A percentile compares a stretch with the other conserved stretches of the same genome.
Conservation (phyloP, 2,888 invertebrate species). For the Meloe dianella region DNA sequence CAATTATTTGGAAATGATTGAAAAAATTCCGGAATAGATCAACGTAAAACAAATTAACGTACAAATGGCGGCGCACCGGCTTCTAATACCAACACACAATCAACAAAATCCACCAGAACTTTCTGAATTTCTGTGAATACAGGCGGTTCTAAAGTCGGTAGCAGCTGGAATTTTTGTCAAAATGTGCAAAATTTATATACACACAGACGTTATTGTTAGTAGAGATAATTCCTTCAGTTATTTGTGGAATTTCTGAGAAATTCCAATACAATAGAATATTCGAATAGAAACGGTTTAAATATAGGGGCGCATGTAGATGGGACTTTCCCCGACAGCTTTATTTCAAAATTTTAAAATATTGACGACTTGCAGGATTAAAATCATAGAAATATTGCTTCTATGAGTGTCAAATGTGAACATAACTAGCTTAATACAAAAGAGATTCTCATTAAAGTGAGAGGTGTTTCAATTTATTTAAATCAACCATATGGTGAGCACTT, state of each 20-base stretch:
- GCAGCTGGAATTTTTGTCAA: background rate
- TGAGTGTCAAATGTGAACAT: background rate
- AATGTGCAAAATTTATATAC: background rate
- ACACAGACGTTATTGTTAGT: too few species aligned
- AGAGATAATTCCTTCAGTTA: too few species aligned
- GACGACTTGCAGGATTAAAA: background rate
- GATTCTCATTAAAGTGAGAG: background rate
- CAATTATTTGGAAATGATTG: background rate
- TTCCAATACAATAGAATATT: too few species aligned
- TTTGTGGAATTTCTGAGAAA: too few species aligned
- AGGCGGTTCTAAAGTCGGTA: background rate
- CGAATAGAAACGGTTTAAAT: too few species aligned
- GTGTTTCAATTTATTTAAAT: background rate
- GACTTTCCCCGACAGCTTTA: background rate
- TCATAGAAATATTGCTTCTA: background rate
- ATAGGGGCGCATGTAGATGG: background rate
- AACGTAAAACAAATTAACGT: background rate
- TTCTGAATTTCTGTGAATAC: background rate
- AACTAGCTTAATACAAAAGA: background rate
- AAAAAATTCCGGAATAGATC: background rate
- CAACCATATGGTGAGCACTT: slow-evolving; percentile 1
- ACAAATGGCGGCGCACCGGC: slow-evolving; percentile 8
- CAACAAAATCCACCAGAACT: background rate
- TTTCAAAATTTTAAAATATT: too few species aligned
- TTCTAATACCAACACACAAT: background rate